Conservation (phyloP, 2,888 invertebrate genomes). For the Alviniconcha strummeri region DNA sequence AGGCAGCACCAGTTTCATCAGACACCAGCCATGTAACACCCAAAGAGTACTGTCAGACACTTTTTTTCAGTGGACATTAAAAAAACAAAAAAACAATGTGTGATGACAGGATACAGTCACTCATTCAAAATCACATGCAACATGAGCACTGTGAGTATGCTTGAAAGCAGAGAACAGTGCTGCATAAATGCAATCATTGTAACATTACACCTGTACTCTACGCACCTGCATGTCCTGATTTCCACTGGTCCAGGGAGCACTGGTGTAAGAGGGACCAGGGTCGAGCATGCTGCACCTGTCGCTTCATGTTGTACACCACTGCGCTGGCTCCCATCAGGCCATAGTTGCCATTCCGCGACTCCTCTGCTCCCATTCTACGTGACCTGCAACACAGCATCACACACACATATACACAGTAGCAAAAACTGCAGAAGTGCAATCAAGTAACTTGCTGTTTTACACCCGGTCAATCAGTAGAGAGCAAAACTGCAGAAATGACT, state of each 20-base stretch:
- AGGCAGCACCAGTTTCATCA: too few species aligned
- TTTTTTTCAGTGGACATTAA: too few species aligned
- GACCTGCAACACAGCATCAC: conserved; percentile 31
- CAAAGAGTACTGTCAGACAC: too few species aligned
- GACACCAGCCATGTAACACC: too few species aligned
- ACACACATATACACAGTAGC: not conserved
- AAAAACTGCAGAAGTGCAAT: too few species aligned
- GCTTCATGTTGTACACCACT: conserved; percentile 65
- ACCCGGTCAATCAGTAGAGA: not conserved
- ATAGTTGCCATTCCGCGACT: conserved; percentile 64
- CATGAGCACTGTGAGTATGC: too few species aligned
- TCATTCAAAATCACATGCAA: too few species aligned
- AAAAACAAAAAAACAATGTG: too few species aligned
- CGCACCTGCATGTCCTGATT: conserved; percentile 68
- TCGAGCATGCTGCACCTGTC: conserved; percentile 64
- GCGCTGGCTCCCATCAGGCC: conserved; percentile 65
- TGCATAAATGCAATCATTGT: too few species aligned
- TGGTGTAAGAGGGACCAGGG: conserved; percentile 72
- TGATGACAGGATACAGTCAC: too few species aligned
- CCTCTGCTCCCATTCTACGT: conserved; percentile 68
- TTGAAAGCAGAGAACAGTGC: too few species aligned
- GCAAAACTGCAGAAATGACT: not conserved
- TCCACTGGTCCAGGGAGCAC: conserved; percentile 71
- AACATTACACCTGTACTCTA: too few species aligned
- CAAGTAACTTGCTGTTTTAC: not conserved